Conservation (phyloP, 1,140 invertebrate genomes). For the Drosophila ironensis region DNA sequence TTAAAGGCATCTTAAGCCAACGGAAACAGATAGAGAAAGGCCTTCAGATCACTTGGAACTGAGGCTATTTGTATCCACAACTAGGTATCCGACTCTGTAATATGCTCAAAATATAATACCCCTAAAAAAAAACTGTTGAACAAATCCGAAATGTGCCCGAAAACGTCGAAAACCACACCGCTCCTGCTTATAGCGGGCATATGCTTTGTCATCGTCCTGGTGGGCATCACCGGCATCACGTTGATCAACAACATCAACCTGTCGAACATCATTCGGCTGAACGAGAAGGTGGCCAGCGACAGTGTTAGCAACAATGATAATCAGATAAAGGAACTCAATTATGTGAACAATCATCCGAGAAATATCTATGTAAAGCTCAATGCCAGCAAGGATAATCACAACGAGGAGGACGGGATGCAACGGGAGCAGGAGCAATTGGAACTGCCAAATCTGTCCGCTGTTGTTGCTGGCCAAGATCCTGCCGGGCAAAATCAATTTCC, state of each 20-base stretch:
- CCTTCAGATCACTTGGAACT: not conserved
- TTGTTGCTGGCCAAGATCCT: conserved; percentile 11
- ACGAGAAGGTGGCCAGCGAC: conserved; percentile 80
- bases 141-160: conserved; percentile 61
- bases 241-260: conserved; percentile 79
- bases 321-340: conserved; percentile 74
- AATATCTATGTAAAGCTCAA: conserved; percentile 48
- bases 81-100: not conserved
- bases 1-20: conserved; percentile 8
- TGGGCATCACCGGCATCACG: conserved; percentile 72
- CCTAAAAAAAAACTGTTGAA: conserved; percentile 1
- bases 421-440: conserved; percentile 20
- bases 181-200: conserved; percentile 73
- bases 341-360: conserved; percentile 74
- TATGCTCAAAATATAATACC: not conserved
- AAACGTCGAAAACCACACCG: conserved; percentile 72
- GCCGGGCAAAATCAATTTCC: conserved; percentile 10
- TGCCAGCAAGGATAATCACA: conserved; percentile 4
- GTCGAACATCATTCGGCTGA: conserved; percentile 77
- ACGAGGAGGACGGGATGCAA: not conserved
- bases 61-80: not conserved
- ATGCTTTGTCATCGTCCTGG: conserved; percentile 73
- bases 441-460: no score
- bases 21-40: not conserved
- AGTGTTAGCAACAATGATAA: conserved; percentile 72